Evolutionary conservation across 2,797 vertebrate species (phyloP), one percentile per base, ranked within the genome.

Genomic region (Pagetopsis macropterus): DNA sequence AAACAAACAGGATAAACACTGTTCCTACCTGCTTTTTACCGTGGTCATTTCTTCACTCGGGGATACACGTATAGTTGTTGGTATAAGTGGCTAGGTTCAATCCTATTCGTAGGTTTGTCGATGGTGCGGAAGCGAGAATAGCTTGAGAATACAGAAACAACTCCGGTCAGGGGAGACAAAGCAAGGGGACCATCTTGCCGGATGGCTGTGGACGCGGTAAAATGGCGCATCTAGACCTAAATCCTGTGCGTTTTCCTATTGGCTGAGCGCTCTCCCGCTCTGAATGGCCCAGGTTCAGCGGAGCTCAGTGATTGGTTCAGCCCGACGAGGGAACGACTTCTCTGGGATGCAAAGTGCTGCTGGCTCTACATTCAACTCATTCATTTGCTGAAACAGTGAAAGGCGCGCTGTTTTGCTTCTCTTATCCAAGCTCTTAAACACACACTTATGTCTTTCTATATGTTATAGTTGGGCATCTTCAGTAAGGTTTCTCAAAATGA

Each of bases 141-240:
- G 69, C 57, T 45, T 16, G 21, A 55, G 78, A 89, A 81, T 64
- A 62, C 55, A 65, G 82, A 81, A 89, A 89, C 74, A 85, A 88
- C 86, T 93, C 90, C 74, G 84, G 84, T 90, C 84, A 86, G 85
- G 75, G 78, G 48, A 95, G 92, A 96, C 95, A 96, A 96, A 95
- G 94, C 94, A 77, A 86, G 72, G 92, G 92, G 91, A 94, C 95
- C 94, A 96, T 96, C 94, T 96, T 96, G 91, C 94, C 94, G 94
- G 95, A 95, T 94, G 93, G 87, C 86, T 92, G 70, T 87, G 92
- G 91, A 94, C 94, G 94, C 94, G 89, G 91, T 93, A 95, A 94
- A 95, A 95, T 96, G 95, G 95, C 94, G 94, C 95, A 93, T 91
- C 83, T 83, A 91, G 90, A 27, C 85, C 87, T 78, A 88, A 90